A percentile compares a stretch with the other conserved stretches of the same genome.
Evolutionary conservation across 2,113 vertebrate species (phyloP).

Genomic region (Synchiropus splendidus): DNA sequence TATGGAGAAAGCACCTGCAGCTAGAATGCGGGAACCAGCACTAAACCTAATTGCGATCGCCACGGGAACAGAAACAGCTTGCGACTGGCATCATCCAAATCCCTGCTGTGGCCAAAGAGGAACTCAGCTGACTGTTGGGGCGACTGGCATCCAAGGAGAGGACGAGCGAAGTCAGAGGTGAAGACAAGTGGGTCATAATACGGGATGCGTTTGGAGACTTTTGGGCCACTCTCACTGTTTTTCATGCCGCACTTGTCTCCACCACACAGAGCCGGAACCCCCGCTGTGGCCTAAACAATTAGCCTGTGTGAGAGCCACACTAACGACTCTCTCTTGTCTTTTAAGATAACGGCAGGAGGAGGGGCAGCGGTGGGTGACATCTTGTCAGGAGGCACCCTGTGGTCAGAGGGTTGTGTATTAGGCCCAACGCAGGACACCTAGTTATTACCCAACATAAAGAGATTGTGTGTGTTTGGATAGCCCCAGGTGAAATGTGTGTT

Average conservation of each 20-base stretch:
- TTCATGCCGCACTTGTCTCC: constrained; percentile 7
- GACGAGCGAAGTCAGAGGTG: neutral
- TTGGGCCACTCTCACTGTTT: constrained; percentile 15
- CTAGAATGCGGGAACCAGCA: constrained; percentile 38
- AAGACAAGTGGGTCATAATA: neutral
- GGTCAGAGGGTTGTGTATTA: constrained; percentile 50
- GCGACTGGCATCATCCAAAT: constrained; percentile 29
- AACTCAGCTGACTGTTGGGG: constrained; percentile 29
- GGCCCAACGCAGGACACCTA: constrained; percentile 22
- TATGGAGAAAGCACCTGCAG: constrained; percentile 42
- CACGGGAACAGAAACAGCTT: constrained; percentile 35
- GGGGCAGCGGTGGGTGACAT: constrained; percentile 41
- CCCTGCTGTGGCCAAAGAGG: constrained; percentile 43
- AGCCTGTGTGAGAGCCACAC: constrained; percentile 44
- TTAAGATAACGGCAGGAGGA: constrained; percentile 51
- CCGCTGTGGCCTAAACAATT: constrained; percentile 55
- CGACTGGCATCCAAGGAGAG: neutral
- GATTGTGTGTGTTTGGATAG: constrained; percentile 37
- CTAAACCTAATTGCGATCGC: constrained; percentile 32
- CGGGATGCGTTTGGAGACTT: too few relatives aligned
- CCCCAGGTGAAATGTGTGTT: constrained; percentile 39
- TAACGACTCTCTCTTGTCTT: constrained; percentile 59
- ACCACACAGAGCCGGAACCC: constrained; percentile 17
- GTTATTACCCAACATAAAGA: constrained; percentile 40
- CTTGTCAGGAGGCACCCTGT: constrained; percentile 35